These are phyloP conservation scores for Bellardia pandia DNA, from an alignment of 2,888 invertebrate genomes.

Conservation along the genomic window DNA sequence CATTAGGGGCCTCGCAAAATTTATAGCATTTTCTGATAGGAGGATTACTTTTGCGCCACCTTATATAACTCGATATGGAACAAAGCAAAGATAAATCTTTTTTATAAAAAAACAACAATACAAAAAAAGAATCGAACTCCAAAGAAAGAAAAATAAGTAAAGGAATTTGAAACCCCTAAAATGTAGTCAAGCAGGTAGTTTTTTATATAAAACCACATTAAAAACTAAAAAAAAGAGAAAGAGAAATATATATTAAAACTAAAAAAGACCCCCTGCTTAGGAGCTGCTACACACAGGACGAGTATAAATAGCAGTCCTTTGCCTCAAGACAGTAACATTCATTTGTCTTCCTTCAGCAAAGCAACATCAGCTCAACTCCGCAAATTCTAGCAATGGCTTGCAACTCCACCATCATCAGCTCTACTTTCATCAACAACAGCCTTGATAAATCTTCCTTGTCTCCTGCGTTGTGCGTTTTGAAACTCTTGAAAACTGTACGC, in stretches of 20 bases:
- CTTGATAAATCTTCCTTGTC: constrained; percentile 63
- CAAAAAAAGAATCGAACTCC: constrained; percentile 43
- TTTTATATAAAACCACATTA: neutral
- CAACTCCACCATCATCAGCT: constrained; percentile 36
- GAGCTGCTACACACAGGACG: constrained; percentile 21
- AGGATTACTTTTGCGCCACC: no score
- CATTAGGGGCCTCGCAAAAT: no score
- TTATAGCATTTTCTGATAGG: no score
- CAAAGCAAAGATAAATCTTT: constrained; percentile 57
- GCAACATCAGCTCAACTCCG: constrained; percentile 40
- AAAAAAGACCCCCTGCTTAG: constrained; percentile 37
- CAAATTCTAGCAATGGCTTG: constrained; percentile 42
- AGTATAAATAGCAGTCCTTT: constrained; percentile 61
- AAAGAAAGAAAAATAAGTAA: constrained; percentile 42
- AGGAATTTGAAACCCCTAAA: constrained; percentile 60
- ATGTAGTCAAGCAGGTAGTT: constrained; percentile 53
- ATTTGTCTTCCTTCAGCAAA: constrained; percentile 35
- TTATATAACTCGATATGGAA: neutral
- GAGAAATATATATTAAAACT: neutral
- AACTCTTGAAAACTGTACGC: constrained; percentile 71
- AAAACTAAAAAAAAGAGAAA: neutral
- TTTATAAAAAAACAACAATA: constrained; percentile 5
- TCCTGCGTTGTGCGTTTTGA: constrained; percentile 68
- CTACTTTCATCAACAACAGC: constrained; percentile 40
- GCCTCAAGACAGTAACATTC: constrained; percentile 7